phyloP scores from a whole-genome alignment of 2,113 vertebrate genomes.

The Onychostoma macrolepis region DNA sequence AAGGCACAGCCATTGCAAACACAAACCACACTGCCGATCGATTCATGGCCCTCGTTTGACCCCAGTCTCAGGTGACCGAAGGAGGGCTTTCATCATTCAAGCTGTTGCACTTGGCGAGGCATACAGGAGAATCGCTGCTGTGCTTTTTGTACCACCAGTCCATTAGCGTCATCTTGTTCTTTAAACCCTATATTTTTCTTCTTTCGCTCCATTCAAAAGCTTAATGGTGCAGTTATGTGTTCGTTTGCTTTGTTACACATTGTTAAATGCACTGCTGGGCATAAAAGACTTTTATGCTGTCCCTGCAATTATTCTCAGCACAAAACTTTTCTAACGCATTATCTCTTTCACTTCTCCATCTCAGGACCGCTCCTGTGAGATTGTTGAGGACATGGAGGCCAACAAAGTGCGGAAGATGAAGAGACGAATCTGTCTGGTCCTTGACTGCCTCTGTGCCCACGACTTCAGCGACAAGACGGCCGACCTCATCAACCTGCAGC shows the following conservation, averaged over 20 bases:
- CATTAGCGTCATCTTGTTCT: not conserved
- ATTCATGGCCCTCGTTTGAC: not conserved
- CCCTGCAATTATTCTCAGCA: not conserved
- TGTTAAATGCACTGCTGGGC: not conserved
- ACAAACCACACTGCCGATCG: constrained; percentile 12
- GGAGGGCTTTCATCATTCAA: constrained; percentile 23
- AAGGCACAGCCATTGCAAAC: constrained; percentile 46
- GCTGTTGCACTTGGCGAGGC: not conserved
- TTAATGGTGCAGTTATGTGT: not conserved
- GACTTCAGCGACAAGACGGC: constrained; percentile 97
- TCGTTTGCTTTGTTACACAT: not conserved
- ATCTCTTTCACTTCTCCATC: not conserved
- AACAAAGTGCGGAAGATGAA: constrained; percentile 91
- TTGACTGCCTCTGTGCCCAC: constrained; percentile 96
- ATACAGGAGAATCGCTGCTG: not conserved
- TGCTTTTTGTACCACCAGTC: not conserved
- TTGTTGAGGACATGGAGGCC: constrained; percentile 88
- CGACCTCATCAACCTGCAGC: constrained; percentile 98
- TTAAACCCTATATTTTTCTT: not conserved
- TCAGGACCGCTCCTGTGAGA: constrained; percentile 93
- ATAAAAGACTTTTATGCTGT: not conserved
- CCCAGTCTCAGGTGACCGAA: constrained; percentile 2
- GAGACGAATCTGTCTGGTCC: constrained; percentile 95
- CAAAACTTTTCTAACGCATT: not conserved
- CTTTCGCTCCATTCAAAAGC: not conserved